Evolutionary conservation across 2,888 invertebrate genomes (phyloP).

Genomic region (Ormyrus nitidulus): DNA sequence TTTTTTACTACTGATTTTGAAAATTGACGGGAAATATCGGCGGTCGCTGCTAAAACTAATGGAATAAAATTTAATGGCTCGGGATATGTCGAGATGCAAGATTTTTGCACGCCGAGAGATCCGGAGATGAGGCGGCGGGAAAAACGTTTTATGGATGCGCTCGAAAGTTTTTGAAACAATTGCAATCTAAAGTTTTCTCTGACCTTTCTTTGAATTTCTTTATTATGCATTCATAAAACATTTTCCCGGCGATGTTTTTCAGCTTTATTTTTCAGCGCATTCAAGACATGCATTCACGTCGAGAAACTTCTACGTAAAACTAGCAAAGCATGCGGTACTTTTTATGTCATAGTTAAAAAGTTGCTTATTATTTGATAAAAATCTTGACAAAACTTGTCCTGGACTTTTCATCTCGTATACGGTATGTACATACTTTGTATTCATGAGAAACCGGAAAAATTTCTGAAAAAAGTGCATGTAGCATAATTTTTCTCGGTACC

Average conservation of each 20-base stretch:
- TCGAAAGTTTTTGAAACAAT: too few species aligned
- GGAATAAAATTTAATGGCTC: too few species aligned
- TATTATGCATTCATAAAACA: constrained; percentile 3
- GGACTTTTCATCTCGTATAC: neutral
- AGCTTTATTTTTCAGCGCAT: constrained; percentile 23
- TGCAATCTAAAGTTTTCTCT: too few species aligned
- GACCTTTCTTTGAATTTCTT: too few species aligned
- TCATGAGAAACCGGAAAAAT: too few species aligned
- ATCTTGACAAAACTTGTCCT: constrained; percentile 23
- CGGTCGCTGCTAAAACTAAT: too few species aligned
- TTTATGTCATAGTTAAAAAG: constrained; percentile 25
- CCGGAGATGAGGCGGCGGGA: too few species aligned
- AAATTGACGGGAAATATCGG: too few species aligned
- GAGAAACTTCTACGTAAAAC: constrained; percentile 25
- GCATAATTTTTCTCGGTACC: too few species aligned
- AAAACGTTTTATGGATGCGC: neutral
- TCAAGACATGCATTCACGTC: constrained; percentile 19
- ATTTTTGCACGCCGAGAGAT: too few species aligned
- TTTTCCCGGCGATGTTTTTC: neutral
- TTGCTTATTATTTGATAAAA: constrained; percentile 13
- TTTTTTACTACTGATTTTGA: neutral
- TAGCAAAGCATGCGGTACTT: constrained; percentile 1
- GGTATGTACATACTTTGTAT: constrained; percentile 23
- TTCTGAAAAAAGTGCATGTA: too few species aligned
- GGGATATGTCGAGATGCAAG: too few species aligned